Evolutionary conservation across 1,140 invertebrate species (phyloP), one percentile per base, ranked within the genome.

Genomic region (Andrena cerasifolii): DNA sequence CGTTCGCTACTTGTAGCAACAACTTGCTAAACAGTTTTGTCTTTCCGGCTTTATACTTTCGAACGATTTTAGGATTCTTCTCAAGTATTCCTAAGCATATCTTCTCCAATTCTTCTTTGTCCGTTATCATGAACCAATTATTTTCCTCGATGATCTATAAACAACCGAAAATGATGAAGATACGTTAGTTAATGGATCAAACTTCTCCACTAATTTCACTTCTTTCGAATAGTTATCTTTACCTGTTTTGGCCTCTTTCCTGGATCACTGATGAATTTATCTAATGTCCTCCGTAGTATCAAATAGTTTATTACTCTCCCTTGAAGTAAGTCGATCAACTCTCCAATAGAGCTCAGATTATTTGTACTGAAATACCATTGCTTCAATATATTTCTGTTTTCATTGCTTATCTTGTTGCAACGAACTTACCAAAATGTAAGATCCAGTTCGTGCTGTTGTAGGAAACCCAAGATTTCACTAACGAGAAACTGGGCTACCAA

Each of bases 31-130:
- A 94, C 5, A 95, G 93, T 91, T 96, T 96, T 3, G 82, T 90
- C 89, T 96, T 97, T n/a, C 96, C 96, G 6, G 90, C 91, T 90
- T 94, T 95, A 85, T 95, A 96, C 80, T 94, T 92, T 81, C 93
- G 91, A 14, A 96, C 95, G 53, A 95, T 86, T 89, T 96, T 95
- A 28, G 94, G 93, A 93, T 97, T 96, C 78, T 95, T 93, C 24
- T 94, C 82, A 31, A 97, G 90, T 0, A 95, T 91, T 87, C 94
- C 87, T 54, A 91, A 78, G 90, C 96, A 97, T 40, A 95, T 90
- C 82, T 93, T 89, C 53, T 89, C 92, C 68, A 97, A 93, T 89
- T 94, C 91, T 24, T 89, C 81, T 76, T 93, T 88, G 87, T 96
- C 94, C 31, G 88, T 94, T 70, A 97, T 95, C 88, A 95, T 92